Evolutionary conservation across 2,113 vertebrate species (phyloP), one percentile per base, ranked within the genome.

Genomic region (Catharus fuscescens): DNA sequence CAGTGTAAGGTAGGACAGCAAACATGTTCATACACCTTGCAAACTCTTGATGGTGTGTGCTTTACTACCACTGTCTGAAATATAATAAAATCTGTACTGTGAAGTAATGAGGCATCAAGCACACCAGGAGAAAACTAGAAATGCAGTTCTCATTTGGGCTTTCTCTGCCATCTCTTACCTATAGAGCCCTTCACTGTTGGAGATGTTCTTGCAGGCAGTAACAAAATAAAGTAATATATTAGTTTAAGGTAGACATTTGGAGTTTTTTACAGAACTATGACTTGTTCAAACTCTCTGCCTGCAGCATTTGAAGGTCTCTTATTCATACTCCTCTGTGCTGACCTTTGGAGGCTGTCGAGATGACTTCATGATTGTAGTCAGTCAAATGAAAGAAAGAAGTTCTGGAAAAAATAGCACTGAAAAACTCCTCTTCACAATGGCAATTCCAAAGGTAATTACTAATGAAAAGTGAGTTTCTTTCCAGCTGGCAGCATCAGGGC

Each of bases 341-440:
- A 99, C 98, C 45, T 99, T 99, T 83, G 99, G 99, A 62, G 99
- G 99, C 56, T 99, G 97, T 95, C 97, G 97, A 71, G 98, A 99
- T 20, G 98, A 99, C 85, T 99, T 99, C 96, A 98, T 99, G 98
- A 95, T 98, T 94, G 98, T 99, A 44, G 97, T 98, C 64, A 98
- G 98, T 97, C 98, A 98, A 96, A 97, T 69, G 88, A 98, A 97
- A 96, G 98, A 99, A 73, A 97, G 97, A 9, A 97, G 94, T 61
- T 97, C 96, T 57, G 98, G 97, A 42, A 99, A 98, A 98, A 98
- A 94, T 85, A 97, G 97, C 50, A 98, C 98, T 93, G 98, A 99
- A 96, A 99, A 99, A 93, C 96, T 99, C 64, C 91, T 98, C 71
- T 99, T 99, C 95, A 97, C 97, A 31, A 98, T 99, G 98, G 95